These are phyloP conservation scores for Lordiphosa collinella DNA, from an alignment of 1,140 invertebrate genomes.

Conservation along the genomic window DNA sequence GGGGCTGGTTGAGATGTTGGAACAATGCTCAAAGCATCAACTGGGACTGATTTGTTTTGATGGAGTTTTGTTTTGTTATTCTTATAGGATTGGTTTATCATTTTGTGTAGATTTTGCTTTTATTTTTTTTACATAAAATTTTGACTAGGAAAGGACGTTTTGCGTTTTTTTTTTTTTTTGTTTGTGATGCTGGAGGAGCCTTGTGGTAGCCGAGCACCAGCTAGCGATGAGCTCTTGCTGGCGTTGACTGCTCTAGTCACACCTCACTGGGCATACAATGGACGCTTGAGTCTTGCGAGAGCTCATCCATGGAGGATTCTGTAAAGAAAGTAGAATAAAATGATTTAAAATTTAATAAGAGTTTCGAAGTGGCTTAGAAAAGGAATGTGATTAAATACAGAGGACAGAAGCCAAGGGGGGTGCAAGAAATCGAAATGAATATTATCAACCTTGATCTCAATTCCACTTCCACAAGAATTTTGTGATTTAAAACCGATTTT, in stretches of 20 bases:
- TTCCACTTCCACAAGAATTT: no score
- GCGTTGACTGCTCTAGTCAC: constrained; percentile 79
- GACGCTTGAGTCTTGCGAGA: constrained; percentile 89
- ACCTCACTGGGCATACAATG: constrained; percentile 89
- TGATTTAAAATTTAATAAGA: neutral
- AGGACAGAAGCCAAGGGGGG: no score
- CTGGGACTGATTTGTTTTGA: constrained; percentile 38
- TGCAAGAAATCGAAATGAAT: no score
- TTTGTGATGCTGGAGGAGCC: constrained; percentile 4
- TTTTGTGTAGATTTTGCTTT: constrained; percentile 11
- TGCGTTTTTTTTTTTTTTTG: constrained; percentile 9
- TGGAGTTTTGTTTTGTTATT: constrained; percentile 12
- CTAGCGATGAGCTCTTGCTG: constrained; percentile 64
- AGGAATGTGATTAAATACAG: no score
- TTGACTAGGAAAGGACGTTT: constrained; percentile 79
- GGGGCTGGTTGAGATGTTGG: neutral
- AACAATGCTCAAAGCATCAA: constrained; percentile 53
- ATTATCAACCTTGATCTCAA: no score
- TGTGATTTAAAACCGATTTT: no score
- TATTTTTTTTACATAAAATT: constrained; percentile 59
- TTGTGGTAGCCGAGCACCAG: constrained; percentile 13
- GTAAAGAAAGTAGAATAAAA: constrained; percentile 17
- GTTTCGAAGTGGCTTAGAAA: no score
- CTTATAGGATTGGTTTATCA: neutral
- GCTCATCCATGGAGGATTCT: constrained; percentile 90